phyloP scores from a whole-genome alignment of 2,888 invertebrate genomes.

The Melinaea marsaeus region DNA sequence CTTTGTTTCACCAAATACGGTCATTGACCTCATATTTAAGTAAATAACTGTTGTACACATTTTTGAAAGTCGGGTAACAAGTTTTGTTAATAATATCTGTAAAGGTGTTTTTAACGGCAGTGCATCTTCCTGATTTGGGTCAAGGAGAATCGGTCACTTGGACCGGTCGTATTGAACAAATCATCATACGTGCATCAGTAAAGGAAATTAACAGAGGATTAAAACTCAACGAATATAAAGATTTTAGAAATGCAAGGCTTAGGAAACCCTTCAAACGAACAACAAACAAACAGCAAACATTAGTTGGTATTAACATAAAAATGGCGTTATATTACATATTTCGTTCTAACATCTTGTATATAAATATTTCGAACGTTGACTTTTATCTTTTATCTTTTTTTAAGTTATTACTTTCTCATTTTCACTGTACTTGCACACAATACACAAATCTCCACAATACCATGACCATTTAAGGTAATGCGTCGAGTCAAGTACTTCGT shows the following conservation, averaged over 20 bases:
- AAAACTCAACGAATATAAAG: conserved; percentile 1
- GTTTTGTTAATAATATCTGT: conserved; percentile 30
- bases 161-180: conserved; percentile 51
- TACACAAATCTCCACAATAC: background rate
- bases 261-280: too few species aligned
- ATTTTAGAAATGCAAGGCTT: too few species aligned
- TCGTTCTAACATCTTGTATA: too few species aligned
- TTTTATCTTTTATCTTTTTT: too few species aligned
- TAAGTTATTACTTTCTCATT: too few species aligned
- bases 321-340: too few species aligned
- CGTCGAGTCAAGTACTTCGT: conserved; percentile 8
- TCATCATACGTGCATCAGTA: conserved; percentile 35
- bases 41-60: conserved; percentile 22
- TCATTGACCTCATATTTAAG: conserved; percentile 26
- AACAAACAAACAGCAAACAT: too few species aligned
- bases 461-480: conserved; percentile 10
- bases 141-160: conserved; percentile 62
- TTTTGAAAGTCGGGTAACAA: conserved; percentile 9
- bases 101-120: conserved; percentile 36
- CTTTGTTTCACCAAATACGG: conserved; percentile 25
- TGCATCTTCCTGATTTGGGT: conserved; percentile 55
- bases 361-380: too few species aligned
- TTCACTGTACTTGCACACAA: too few species aligned
- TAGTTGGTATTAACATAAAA: too few species aligned
- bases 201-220: conserved; percentile 10